phyloP scores from a whole-genome alignment of 2,113 vertebrate genomes.

The Eulemur rufifrons region DNA sequence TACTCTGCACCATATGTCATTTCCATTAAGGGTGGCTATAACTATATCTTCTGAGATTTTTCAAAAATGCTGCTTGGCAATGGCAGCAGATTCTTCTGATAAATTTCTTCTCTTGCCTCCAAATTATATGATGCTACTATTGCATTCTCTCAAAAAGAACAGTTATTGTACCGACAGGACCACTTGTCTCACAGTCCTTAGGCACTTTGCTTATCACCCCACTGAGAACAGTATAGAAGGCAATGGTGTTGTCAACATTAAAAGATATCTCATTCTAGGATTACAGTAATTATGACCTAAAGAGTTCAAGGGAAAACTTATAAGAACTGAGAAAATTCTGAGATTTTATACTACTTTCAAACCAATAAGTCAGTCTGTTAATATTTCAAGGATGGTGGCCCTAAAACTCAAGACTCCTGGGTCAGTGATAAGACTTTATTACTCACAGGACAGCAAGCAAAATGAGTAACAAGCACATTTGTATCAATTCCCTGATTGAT shows the following conservation, averaged over 20 bases:
- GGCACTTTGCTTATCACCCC: background rate
- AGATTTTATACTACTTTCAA: background rate
- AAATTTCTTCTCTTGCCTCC: background rate
- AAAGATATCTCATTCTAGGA: background rate
- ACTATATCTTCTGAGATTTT: background rate
- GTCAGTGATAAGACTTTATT: background rate
- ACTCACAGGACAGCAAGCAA: background rate
- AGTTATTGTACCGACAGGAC: background rate
- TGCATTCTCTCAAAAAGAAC: background rate
- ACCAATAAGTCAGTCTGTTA: background rate
- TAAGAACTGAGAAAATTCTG: background rate
- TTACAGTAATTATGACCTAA: background rate
- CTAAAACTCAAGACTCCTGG: background rate
- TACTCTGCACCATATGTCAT: background rate
- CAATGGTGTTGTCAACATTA: background rate
- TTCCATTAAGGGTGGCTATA: background rate
- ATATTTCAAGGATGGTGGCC: background rate
- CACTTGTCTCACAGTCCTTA: background rate
- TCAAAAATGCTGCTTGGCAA: background rate
- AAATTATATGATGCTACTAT: background rate
- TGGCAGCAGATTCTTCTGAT: background rate
- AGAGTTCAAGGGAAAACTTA: background rate
- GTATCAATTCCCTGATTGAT: background rate
- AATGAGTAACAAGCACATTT: background rate
- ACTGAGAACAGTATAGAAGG: background rate